These are phyloP conservation scores for Sminthopsis crassicaudata DNA, from an alignment of 2,113 vertebrate species.

Conservation along the genomic window DNA sequence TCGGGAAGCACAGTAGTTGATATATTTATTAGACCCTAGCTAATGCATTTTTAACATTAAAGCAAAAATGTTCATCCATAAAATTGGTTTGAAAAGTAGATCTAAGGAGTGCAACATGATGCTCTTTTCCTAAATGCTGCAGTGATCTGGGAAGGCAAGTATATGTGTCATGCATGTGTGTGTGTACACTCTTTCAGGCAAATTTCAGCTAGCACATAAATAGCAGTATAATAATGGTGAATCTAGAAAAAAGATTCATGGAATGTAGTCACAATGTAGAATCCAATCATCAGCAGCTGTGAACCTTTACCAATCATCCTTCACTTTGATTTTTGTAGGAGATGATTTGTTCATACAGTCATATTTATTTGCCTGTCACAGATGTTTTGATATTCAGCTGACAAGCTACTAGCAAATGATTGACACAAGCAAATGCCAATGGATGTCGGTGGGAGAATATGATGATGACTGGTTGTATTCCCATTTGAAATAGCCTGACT, in stretches of 20 bases:
- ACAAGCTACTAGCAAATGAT: conserved; percentile 62
- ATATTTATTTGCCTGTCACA: conserved; percentile 78
- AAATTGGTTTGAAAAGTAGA: conserved; percentile 35
- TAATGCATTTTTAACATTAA: conserved; percentile 20
- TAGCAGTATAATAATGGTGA: conserved; percentile 4
- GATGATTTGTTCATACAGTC: conserved; percentile 62
- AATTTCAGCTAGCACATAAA: conserved; percentile 39
- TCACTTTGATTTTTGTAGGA: conserved; percentile 32
- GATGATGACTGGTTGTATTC: conserved; percentile 71
- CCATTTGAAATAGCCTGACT: conserved; percentile 75
- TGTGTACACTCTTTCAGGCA: too few relatives aligned
- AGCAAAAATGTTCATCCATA: neutral
- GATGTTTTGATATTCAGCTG: conserved; percentile 78
- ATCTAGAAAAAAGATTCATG: conserved; percentile 1
- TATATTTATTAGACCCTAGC: conserved; percentile 19
- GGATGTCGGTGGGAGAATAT: conserved; percentile 20
- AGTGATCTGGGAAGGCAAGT: neutral
- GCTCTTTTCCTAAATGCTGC: neutral
- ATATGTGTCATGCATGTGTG: neutral
- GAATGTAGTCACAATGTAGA: conserved; percentile 3
- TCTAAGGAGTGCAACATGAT: conserved; percentile 24
- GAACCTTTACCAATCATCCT: conserved; percentile 54
- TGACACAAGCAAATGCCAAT: conserved; percentile 63
- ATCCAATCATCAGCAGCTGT: neutral
- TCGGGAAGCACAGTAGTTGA: neutral